A percentile compares a stretch with the other conserved stretches of the same genome.
phyloP scores from a whole-genome alignment of 2,113 vertebrate species.

The Cygnus buccinator region DNA sequence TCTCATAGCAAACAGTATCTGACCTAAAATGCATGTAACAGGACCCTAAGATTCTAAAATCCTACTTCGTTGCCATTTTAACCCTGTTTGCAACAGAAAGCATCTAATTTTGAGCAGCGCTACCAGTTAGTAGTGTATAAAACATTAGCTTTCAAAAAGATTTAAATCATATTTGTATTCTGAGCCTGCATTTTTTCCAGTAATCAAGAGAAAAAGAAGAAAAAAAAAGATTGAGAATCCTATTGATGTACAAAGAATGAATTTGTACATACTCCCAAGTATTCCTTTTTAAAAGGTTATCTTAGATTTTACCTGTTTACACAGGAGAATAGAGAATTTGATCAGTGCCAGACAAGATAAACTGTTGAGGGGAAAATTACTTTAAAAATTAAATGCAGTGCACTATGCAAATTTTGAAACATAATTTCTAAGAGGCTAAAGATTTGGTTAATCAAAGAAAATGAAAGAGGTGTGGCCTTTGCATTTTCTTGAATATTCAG shows the following conservation, averaged over 20 bases:
- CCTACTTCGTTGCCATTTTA: constrained; percentile 78
- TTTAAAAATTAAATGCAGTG: background rate
- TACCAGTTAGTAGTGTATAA: constrained; percentile 70
- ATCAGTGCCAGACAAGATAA: background rate
- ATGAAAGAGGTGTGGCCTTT: background rate
- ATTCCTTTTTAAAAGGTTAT: constrained; percentile 27
- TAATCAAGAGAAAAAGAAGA: constrained; percentile 46
- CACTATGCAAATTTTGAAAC: background rate
- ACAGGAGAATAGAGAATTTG: background rate
- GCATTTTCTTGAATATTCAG: background rate
- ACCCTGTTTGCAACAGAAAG: constrained; percentile 81
- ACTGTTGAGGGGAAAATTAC: background rate
- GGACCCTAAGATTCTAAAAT: constrained; percentile 82
- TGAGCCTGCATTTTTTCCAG: constrained; percentile 49
- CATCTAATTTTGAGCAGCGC: constrained; percentile 68
- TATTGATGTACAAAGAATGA: constrained; percentile 14
- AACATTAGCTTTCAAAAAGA: constrained; percentile 54
- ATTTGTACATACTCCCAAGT: constrained; percentile 1
- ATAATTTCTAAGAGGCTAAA: background rate
- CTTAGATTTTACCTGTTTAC: constrained; percentile 41
- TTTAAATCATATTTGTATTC: constrained; percentile 59
- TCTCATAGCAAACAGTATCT: constrained; percentile 80
- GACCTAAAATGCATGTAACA: constrained; percentile 85
- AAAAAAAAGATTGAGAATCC: constrained; percentile 36
- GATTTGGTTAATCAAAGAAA: background rate